These are phyloP conservation scores for Drosophila neoperkinsi DNA, from an alignment of 2,888 invertebrate genomes.

Conservation along the genomic window DNA sequence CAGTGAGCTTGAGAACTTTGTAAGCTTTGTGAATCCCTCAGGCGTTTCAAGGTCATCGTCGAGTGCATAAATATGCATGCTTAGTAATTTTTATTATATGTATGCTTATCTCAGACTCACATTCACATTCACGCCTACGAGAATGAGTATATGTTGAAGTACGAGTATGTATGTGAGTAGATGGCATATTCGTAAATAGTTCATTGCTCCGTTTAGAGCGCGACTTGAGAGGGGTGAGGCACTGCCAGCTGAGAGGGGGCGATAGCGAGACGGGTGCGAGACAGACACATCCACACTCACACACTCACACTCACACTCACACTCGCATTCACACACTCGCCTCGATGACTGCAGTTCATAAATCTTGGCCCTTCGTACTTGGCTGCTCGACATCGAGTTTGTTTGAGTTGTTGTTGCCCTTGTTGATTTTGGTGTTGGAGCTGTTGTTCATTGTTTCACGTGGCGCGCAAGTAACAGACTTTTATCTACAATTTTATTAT, in stretches of 20 bases:
- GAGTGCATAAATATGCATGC: conserved; percentile 70
- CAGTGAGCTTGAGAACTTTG: conserved; percentile 48
- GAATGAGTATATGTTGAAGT: conserved; percentile 11
- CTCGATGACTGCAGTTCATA: conserved; percentile 70
- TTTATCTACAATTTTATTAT: conserved; percentile 79
- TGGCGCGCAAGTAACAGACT: conserved; percentile 51
- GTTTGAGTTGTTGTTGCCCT: conserved; percentile 28
- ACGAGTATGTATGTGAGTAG: conserved; percentile 7
- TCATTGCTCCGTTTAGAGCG: conserved; percentile 72
- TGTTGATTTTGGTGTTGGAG: conserved; percentile 27
- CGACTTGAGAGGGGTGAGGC: conserved; percentile 42
- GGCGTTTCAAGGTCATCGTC: conserved; percentile 63
- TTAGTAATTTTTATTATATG: conserved; percentile 49
- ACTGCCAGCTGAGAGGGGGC: conserved; percentile 30
- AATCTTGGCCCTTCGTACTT: conserved; percentile 72
- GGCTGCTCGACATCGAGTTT: conserved; percentile 43
- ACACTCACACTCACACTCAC: conserved; percentile 15
- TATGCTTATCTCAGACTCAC: conserved; percentile 57
- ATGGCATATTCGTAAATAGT: conserved; percentile 74
- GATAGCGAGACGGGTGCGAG: conserved; percentile 51
- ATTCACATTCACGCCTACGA: conserved; percentile 45
- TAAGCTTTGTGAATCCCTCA: conserved; percentile 19
- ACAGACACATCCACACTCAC: conserved; percentile 38
- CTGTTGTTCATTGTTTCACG: conserved; percentile 65
- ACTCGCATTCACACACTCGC: conserved; percentile 20